Evolutionary conservation across 1,140 invertebrate genomes (phyloP), one percentile per base, ranked within the genome.

Genomic region (Heliconius hewitsoni): DNA sequence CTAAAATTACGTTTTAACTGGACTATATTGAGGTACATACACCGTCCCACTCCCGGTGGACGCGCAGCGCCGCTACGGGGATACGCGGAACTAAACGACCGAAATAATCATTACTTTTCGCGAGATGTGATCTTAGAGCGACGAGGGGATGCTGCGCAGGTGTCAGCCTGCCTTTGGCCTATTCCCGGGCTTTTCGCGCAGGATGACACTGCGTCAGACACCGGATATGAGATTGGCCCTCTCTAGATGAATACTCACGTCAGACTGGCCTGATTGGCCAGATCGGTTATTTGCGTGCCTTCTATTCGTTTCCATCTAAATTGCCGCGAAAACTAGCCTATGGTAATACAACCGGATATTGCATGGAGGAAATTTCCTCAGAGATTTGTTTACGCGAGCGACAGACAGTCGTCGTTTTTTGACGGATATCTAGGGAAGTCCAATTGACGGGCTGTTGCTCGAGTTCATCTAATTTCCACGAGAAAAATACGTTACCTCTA

Each of bases 61-160:
- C 86, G 82, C 78, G 85, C 86, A 92, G 90, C 93, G 91, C 91
- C 87, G 83, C 88, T 77, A 81, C 91, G 93, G 90, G 87, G 87
- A 87, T 91, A 88, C 85, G 87, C 85, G 86, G 92, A 92, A 94
- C 90, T 93, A 93, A 84, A 79, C 88, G 85, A 94, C 91, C 89
- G 87, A 94, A 94, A 94, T 94, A 94, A 94, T 94, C 93, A 94
- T 94, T 94, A 94, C 91, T 94, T 94, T 93, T 91, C 90, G 87
- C 85, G 90, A 93, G 93, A 94, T 93, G 91, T 91, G 91, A 93
- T 93, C 93, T 93, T 90, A 88, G 83, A 87, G 87, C 89, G 87
- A 84, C 82, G 85, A 81, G 83, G 88, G 87, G 90, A 92, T 90
- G 91, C 89, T 93, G 90, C 91, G 92, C 91, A 90, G 88, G 89